A percentile compares a stretch with the other conserved stretches of the same genome.
These are phyloP conservation scores for Hirundo rustica DNA, from an alignment of 2,797 vertebrate species.

Conservation along the genomic window DNA sequence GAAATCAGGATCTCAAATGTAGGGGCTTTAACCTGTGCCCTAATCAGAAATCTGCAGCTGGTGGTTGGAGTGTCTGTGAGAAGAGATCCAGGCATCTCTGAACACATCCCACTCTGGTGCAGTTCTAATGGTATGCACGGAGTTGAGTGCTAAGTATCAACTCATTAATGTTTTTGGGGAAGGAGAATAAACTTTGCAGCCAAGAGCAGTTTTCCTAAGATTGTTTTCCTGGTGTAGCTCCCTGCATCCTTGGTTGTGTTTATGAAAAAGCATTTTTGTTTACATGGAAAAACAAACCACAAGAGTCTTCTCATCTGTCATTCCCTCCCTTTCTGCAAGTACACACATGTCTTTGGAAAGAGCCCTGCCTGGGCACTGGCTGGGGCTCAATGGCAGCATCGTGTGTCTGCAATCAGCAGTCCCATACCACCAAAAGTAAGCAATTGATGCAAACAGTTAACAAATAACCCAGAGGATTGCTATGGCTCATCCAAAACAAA, in stretches of 20 bases:
- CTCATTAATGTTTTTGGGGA: not conserved
- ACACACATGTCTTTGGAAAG: not conserved
- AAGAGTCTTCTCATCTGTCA: conserved; percentile 25
- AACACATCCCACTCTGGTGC: not conserved
- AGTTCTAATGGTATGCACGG: not conserved
- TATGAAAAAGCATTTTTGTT: conserved; percentile 47
- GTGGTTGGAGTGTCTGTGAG: not conserved
- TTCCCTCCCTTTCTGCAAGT: conserved; percentile 28
- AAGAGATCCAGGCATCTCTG: not conserved
- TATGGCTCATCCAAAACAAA: not conserved
- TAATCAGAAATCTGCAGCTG: not conserved
- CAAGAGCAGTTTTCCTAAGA: conserved; percentile 29
- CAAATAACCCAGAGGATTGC: not conserved
- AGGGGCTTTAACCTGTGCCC: not conserved
- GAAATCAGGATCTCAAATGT: not conserved
- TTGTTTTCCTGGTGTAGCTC: conserved; percentile 26
- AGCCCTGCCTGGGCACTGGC: not conserved
- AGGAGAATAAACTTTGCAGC: conserved; percentile 43
- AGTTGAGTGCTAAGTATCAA: not conserved
- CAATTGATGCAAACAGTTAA: not conserved
- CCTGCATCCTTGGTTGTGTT: not conserved
- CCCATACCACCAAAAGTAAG: not conserved
- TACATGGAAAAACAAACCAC: conserved; percentile 42
- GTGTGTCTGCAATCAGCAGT: not conserved
- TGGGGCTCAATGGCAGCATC: not conserved